A percentile compares a stretch with the other conserved stretches of the same genome.
These are phyloP conservation scores for Stramonita haemastoma DNA, from an alignment of 2,888 invertebrate genomes.

Conservation along the genomic window DNA sequence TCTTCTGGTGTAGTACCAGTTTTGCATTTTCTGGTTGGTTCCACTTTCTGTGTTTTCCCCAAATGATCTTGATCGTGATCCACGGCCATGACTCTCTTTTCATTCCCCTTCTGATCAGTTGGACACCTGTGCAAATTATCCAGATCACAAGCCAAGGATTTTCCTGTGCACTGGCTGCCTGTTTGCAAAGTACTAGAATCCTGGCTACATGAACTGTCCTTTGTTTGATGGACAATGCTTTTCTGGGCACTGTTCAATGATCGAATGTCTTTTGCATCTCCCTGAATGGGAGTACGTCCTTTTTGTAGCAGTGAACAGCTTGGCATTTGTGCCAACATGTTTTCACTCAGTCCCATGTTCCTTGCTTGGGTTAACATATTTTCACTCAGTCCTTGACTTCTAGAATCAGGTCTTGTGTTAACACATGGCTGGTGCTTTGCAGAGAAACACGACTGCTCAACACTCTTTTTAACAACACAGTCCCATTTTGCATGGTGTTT, in stretches of 20 bases:
- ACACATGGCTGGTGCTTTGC: no score
- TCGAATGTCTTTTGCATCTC: neutral
- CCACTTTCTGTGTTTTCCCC: neutral
- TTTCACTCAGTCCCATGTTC: neutral
- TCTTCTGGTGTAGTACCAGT: neutral
- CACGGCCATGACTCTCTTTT: neutral
- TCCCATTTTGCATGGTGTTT: no score
- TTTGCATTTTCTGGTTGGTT: neutral
- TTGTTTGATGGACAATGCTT: neutral
- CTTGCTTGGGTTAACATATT: neutral
- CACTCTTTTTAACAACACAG: no score
- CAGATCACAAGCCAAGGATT: neutral
- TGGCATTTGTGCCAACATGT: neutral
- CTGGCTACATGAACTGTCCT: neutral
- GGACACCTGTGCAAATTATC: neutral
- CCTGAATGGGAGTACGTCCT: neutral
- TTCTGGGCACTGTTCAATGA: neutral
- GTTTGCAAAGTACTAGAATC: neutral
- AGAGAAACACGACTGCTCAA: no score
- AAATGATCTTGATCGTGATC: neutral
- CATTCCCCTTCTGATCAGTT: neutral
- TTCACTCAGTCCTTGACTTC: no score
- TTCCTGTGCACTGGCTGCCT: neutral
- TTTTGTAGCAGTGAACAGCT: neutral
- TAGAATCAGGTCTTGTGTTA: no score